Conservation (phyloP, 2,888 invertebrate species). For the Drosophila dives region DNA sequence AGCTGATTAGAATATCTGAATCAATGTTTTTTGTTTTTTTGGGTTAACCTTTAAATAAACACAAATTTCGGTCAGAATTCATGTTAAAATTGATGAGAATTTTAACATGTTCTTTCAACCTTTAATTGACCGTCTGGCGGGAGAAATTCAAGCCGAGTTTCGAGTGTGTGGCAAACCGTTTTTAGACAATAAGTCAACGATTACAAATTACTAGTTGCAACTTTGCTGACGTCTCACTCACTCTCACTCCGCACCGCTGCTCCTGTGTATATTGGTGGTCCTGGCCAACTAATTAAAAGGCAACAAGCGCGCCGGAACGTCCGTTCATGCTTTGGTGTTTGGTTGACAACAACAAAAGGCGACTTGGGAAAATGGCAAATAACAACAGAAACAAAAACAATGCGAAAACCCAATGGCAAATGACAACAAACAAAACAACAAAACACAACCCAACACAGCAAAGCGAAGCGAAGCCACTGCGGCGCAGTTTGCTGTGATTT, state of each 20-base stretch:
- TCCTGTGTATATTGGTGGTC: slow-evolving; percentile 30
- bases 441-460: neutral
- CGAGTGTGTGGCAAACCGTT: slow-evolving; percentile 14
- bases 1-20: neutral
- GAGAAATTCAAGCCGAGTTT: neutral
- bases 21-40: neutral
- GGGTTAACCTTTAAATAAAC: neutral
- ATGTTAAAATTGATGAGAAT: neutral
- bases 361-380: slow-evolving; percentile 1
- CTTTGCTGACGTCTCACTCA: slow-evolving; percentile 14
- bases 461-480: slow-evolving; percentile 36
- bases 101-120: neutral
- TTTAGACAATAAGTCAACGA: slow-evolving; percentile 61
- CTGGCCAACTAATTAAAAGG: slow-evolving; percentile 75
- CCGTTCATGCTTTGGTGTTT: slow-evolving; percentile 53
- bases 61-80: neutral
- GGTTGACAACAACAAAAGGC: slow-evolving; percentile 51
- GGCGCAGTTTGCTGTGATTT: slow-evolving; percentile 77
- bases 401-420: slow-evolving; percentile 32
- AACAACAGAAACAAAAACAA: slow-evolving; percentile 33
- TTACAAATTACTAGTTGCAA: slow-evolving; percentile 68
- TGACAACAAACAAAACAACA: slow-evolving; percentile 23
- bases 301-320: slow-evolving; percentile 56
- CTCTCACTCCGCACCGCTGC: slow-evolving; percentile 12
- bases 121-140: neutral